phyloP scores from a whole-genome alignment of 2,113 vertebrate species.

The Vimba vimba region DNA sequence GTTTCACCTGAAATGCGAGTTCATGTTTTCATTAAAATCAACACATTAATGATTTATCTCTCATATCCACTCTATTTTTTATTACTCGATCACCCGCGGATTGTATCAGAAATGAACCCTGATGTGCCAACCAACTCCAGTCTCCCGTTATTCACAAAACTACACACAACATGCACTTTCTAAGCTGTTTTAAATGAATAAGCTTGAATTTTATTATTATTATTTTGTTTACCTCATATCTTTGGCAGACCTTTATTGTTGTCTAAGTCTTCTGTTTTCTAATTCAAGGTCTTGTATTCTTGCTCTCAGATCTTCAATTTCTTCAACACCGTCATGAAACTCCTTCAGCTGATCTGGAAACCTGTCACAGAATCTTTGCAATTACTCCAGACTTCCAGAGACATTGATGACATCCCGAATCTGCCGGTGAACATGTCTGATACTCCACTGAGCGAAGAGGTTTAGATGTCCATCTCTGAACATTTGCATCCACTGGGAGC shows the following conservation, averaged over 20 bases:
- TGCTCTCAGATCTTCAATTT: background rate
- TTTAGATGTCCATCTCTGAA: background rate
- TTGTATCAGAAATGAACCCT: no score
- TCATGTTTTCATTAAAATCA: no score
- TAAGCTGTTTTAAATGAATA: no score
- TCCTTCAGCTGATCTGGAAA: background rate
- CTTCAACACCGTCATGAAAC: background rate
- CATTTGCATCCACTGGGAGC: background rate
- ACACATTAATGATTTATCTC: no score
- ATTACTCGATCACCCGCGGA: no score
- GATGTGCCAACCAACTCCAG: no score
- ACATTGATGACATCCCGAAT: background rate
- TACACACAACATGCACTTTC: no score
- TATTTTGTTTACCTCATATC: no score
- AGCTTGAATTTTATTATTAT: no score
- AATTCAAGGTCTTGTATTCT: background rate
- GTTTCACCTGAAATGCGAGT: no score
- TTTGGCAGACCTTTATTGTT: background rate
- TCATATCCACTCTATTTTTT: no score
- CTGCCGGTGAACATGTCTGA: background rate
- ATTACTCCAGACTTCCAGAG: background rate
- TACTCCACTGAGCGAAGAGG: conserved; percentile 19
- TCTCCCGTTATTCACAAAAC: no score
- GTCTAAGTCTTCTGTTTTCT: background rate
- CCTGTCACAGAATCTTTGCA: background rate